Percentiles rank a stretch among this genome's conserved stretches.
phyloP scores from a whole-genome alignment of 1,140 invertebrate genomes.

The Lepidurus apus region DNA sequence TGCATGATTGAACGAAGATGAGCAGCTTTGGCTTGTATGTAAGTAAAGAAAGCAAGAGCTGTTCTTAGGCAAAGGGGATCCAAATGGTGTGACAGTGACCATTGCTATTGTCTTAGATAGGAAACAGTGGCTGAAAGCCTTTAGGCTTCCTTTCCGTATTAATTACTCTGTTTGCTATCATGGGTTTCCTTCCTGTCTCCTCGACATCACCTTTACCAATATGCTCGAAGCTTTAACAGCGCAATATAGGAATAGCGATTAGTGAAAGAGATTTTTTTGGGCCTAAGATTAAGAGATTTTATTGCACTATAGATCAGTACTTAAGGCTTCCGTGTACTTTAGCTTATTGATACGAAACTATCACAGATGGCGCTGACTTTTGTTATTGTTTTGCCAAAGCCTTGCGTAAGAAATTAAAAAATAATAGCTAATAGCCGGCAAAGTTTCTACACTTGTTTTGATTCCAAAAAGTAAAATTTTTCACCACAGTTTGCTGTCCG shows the following conservation, averaged over 20 bases:
- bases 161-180: conserved; percentile 9
- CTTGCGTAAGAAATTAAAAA: no score
- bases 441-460: no score
- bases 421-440: no score
- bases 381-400: background rate
- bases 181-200: background rate
- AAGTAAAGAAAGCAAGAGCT: background rate
- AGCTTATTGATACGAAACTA: no score
- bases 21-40: background rate
- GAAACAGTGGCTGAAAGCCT: background rate
- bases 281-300: background rate
- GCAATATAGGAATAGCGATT: background rate
- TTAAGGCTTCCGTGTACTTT: background rate
- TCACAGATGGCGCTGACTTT: background rate
- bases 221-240: background rate
- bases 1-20: background rate
- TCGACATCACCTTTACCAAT: background rate
- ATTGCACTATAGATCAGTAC: background rate
- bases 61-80: background rate
- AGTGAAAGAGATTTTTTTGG: background rate
- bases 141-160: background rate
- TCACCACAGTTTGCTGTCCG: no score
- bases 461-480: no score
- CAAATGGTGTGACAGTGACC: background rate
- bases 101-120: background rate